These are phyloP conservation scores for Hylyphantes graminicola DNA, from an alignment of 1,140 invertebrate species.

Conservation along the genomic window DNA sequence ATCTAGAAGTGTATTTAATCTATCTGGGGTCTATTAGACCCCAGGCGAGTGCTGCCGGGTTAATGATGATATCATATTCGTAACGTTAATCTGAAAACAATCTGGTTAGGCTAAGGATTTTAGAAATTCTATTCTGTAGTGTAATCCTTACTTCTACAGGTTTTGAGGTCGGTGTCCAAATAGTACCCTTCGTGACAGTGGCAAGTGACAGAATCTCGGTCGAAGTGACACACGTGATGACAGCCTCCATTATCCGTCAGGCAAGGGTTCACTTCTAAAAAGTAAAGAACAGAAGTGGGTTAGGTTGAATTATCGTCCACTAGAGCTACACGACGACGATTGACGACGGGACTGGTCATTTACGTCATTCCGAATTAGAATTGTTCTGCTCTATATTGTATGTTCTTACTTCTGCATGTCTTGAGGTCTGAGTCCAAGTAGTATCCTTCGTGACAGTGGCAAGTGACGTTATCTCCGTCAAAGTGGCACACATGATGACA, in stretches of 20 bases:
- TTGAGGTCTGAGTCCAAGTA: slow-evolving; percentile 37
- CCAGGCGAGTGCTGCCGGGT: too few species aligned
- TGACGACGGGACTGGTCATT: too few species aligned
- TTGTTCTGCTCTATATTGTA: too few species aligned
- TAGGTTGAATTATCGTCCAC: too few species aligned
- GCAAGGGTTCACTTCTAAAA: slow-evolving; percentile 42
- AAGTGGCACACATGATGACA: slow-evolving; percentile 45
- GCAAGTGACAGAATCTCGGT: slow-evolving; percentile 55
- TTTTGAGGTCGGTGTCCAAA: slow-evolving; percentile 37
- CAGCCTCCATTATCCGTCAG: slow-evolving; percentile 45
- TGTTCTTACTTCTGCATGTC: slow-evolving; percentile 40
- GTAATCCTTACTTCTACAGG: slow-evolving; percentile 35
- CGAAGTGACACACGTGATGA: slow-evolving; percentile 27
- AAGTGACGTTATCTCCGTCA: slow-evolving; percentile 43
- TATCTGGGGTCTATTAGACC: too few species aligned
- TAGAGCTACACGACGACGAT: too few species aligned
- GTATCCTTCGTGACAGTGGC: slow-evolving; percentile 58
- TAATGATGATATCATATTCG: too few species aligned
- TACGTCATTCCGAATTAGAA: too few species aligned
- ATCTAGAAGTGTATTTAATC: too few species aligned
- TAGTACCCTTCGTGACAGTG: slow-evolving; percentile 54
- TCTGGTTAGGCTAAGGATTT: too few species aligned
- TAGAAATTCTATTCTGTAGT: background rate
- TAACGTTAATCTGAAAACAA: too few species aligned
- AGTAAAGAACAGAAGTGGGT: background rate